Evolutionary conservation across 2,888 invertebrate genomes (phyloP).

Genomic region (Leptinotarsa haldemani): DNA sequence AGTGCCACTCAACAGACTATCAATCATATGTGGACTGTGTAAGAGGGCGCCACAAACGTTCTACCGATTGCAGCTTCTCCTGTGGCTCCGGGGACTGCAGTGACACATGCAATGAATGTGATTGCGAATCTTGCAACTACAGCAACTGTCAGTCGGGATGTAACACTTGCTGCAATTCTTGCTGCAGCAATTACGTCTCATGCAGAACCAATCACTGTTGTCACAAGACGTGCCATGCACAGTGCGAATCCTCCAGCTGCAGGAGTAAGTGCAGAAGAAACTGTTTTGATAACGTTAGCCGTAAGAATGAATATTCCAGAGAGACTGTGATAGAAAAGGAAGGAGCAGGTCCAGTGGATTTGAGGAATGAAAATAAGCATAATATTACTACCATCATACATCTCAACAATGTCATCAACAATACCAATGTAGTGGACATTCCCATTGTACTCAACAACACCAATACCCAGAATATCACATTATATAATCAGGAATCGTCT

Average conservation of each 20-base stretch:
- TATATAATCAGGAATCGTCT: constrained; percentile 42
- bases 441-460: constrained; percentile 63
- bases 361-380: constrained; percentile 47
- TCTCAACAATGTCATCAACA: constrained; percentile 64
- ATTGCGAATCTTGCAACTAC: constrained; percentile 58
- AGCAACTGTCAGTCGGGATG: constrained; percentile 46
- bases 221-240: constrained; percentile 61
- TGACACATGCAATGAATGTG: constrained; percentile 55
- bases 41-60: constrained; percentile 54
- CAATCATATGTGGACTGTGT: constrained; percentile 59
- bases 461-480: constrained; percentile 62
- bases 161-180: constrained; percentile 53
- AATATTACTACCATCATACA: constrained; percentile 65
- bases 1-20: constrained; percentile 59
- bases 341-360: constrained; percentile 18
- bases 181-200: constrained; percentile 51
- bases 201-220: constrained; percentile 62
- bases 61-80: constrained; percentile 38
- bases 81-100: constrained; percentile 50
- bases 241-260: constrained; percentile 59
- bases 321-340: background rate
- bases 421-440: constrained; percentile 63
- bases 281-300: constrained; percentile 50
- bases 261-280: constrained; percentile 57
- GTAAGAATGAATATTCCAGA: constrained; percentile 18